Base-by-base conservation (phyloP, 2,113 vertebrate genomes). In the Apaloderma vittatum region DNA sequence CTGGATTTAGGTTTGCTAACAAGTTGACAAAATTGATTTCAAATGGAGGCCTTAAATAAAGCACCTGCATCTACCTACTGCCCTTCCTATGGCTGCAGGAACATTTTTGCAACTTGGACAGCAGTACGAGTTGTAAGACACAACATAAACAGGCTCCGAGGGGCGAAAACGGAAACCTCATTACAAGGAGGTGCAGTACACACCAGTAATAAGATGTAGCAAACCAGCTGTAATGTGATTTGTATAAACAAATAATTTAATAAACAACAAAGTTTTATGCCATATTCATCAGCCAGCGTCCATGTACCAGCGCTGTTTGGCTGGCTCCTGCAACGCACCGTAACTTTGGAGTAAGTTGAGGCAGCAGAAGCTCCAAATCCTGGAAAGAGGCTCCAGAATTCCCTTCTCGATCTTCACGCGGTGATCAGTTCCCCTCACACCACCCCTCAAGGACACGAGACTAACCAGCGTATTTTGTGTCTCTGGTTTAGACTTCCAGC, bases 1-100 rank as follows among this genome's bases (percentile, higher is more conserved):
- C 83, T 72, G 90, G 73, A 91, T 91, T 92, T 90, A 66, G 74
- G 85, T 85, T 95, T 93, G 86, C 89, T 76, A 93, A 48, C 86
- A 81, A 94, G 52, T 93, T 81, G 85, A 62, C 86, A 80, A 88
- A 89, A 52, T 48, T 79, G 74, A 45, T 87, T 88, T 94, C 68
- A 92, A 92, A 61, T 19, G 2, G 1, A 62, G 61, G 15, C 72
- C 75, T 90, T 80, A 57, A 94, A 65, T 90, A 83, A 84, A 91
- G 62, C 32, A 77, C 49, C 74, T 68, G 45, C 75, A 82, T n/a
- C 73, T 85, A 58, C 72, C 67, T 70, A 23, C 75, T 7, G 55
- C 48, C 62, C 54, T 18, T 58, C 75, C n/a, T 58, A 14, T 2
- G 12, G 40, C 48, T 78, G 75, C 66, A 82, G 71, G 71, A 76